Percentiles rank a stretch among this genome's conserved stretches.
Conservation (phyloP, 2,888 invertebrate genomes). For the Tipula lateralis region DNA sequence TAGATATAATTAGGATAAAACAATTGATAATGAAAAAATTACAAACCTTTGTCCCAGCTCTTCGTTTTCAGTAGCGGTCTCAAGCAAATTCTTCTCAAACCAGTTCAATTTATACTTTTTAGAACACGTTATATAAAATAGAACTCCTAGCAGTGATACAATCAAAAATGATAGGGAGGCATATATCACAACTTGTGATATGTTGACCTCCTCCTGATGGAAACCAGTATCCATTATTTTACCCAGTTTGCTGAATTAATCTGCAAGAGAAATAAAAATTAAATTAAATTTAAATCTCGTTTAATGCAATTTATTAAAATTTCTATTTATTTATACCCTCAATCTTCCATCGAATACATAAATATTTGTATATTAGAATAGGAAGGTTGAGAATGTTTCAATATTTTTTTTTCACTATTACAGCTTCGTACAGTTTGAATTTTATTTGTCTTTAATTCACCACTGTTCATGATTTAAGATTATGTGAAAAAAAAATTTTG, state of each 20-base stretch:
- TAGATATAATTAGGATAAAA: no score
- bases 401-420: no score
- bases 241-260: background rate
- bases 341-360: no score
- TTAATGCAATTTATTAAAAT: background rate
- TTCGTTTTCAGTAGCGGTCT: constrained; percentile 50
- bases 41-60: constrained; percentile 47
- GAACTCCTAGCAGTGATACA: constrained; percentile 49
- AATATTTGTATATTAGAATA: no score
- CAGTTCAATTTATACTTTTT: constrained; percentile 55
- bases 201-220: constrained; percentile 46
- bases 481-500: background rate
- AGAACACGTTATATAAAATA: constrained; percentile 54
- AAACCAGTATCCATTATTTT: constrained; percentile 45
- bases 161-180: constrained; percentile 51
- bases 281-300: background rate
- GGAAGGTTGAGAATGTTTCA: background rate
- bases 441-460: background rate
- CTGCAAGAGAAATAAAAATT: background rate
- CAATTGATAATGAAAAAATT: no score
- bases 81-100: constrained; percentile 56
- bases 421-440: background rate
- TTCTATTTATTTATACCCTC: no score
- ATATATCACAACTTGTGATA: constrained; percentile 50
- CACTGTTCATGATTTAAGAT: background rate